phyloP scores from a whole-genome alignment of 2,113 vertebrate genomes.

The Coracopsis vasa region DNA sequence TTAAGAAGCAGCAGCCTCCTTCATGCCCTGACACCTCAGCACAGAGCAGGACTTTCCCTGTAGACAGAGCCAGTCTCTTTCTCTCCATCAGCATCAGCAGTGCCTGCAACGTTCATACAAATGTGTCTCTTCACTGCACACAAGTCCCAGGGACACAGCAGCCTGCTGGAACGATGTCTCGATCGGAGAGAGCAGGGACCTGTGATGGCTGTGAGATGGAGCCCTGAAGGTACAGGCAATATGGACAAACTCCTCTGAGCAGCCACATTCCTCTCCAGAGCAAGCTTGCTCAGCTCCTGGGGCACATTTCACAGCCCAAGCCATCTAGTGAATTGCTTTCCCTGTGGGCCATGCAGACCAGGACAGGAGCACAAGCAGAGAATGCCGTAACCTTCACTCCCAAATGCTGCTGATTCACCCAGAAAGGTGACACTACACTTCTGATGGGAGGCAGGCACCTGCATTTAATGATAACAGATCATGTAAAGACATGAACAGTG shows the following conservation, averaged over 20 bases:
- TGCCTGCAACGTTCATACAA: background rate
- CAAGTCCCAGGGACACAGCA: background rate
- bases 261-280: background rate
- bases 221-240: background rate
- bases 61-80: background rate
- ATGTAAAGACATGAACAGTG: fast-evolving
- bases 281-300: background rate
- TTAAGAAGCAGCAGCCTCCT: background rate
- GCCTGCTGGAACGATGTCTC: background rate
- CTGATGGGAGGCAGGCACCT: background rate
- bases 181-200: background rate
- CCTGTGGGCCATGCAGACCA: background rate
- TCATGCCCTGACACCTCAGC: background rate
- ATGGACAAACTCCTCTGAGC: background rate
- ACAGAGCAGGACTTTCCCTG: background rate
- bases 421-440: background rate
- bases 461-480: background rate
- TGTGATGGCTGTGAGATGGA: background rate
- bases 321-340: background rate
- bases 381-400: background rate
- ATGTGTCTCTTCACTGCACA: background rate
- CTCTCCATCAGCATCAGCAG: background rate
- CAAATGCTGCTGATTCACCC: constrained; percentile 1
- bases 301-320: background rate
- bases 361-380: background rate